phyloP scores from a whole-genome alignment of 2,888 invertebrate species.

The Melieria picta region DNA sequence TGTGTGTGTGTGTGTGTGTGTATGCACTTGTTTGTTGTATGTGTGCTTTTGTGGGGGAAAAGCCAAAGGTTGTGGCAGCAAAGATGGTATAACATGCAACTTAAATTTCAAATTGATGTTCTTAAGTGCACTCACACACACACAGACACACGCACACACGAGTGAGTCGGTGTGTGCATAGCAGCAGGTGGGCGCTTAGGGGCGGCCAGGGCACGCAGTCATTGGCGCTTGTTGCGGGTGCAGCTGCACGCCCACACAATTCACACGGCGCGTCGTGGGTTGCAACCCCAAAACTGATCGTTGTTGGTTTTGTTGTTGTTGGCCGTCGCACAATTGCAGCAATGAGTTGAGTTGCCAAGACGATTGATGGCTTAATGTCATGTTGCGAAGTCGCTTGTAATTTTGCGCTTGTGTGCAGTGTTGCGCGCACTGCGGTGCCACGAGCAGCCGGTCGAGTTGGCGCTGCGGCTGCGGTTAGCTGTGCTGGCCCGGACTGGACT shows the following conservation, averaged over 20 bases:
- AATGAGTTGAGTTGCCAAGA: slow-evolving; percentile 37
- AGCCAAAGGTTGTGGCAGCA: slow-evolving; percentile 26
- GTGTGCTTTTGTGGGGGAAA: neutral
- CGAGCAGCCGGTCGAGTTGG: neutral
- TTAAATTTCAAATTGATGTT: slow-evolving; percentile 33
- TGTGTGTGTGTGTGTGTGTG: slow-evolving; percentile 5
- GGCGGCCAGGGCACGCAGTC: neutral
- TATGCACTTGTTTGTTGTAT: neutral
- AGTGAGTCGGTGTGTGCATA: neutral
- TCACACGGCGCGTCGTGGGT: neutral
- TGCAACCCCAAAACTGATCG: slow-evolving; percentile 12
- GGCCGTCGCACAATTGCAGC: neutral
- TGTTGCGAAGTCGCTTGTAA: slow-evolving; percentile 35
- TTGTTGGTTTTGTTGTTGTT: neutral
- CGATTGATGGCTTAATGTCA: slow-evolving; percentile 50
- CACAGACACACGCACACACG: slow-evolving; percentile 16
- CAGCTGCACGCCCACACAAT: neutral
- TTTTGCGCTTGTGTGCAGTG: slow-evolving; percentile 6
- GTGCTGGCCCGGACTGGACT: neutral
- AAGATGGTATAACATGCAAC: slow-evolving; percentile 34
- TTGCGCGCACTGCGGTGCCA: neutral
- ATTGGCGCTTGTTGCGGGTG: neutral
- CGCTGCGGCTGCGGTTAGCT: neutral
- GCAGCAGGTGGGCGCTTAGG: neutral
- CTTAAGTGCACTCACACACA: slow-evolving; percentile 19